Conservation (phyloP, 2,797 vertebrate species). For the Galaxias olidus region DNA sequence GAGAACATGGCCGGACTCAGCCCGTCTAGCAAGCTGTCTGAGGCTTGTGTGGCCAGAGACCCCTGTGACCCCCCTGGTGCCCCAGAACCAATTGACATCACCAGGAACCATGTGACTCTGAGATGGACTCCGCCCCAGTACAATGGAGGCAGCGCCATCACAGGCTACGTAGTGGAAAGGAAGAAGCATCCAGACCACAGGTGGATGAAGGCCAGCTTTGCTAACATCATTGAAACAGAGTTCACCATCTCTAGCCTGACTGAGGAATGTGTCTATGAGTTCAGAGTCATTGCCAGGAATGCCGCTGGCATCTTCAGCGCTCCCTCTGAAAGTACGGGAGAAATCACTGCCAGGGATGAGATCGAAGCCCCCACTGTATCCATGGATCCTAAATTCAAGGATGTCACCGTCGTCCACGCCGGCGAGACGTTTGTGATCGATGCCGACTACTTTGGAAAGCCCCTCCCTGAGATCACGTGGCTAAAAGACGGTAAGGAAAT, state of each 20-base stretch:
- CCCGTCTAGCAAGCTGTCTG: constrained; percentile 90
- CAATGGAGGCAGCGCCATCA: constrained; percentile 94
- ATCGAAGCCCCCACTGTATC: constrained; percentile 84
- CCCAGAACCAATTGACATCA: constrained; percentile 92
- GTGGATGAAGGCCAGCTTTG: constrained; percentile 98
- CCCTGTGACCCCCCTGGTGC: constrained; percentile 93
- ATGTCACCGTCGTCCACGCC: constrained; percentile 76
- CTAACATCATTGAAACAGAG: constrained; percentile 91
- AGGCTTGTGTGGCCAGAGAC: constrained; percentile 89
- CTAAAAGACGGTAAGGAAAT: constrained; percentile 89
- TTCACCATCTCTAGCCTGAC: constrained; percentile 88
- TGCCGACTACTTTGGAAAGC: constrained; percentile 92
- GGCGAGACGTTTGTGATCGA: constrained; percentile 92
- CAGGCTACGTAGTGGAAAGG: constrained; percentile 92
- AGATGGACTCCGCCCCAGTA: constrained; percentile 94
- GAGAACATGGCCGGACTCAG: constrained; percentile 96
- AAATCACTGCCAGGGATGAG: constrained; percentile 94
- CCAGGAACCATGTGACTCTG: constrained; percentile 89
- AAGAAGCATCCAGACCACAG: constrained; percentile 93
- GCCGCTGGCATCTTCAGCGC: constrained; percentile 87
- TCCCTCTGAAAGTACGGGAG: constrained; percentile 91
- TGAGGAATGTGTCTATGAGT: constrained; percentile 92
- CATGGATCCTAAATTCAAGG: constrained; percentile 91
- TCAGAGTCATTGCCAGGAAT: constrained; percentile 95
- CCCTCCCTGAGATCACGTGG: constrained; percentile 87